These are phyloP conservation scores for Leptura quadrifasciata DNA, from an alignment of 2,888 invertebrate genomes.

Conservation along the genomic window DNA sequence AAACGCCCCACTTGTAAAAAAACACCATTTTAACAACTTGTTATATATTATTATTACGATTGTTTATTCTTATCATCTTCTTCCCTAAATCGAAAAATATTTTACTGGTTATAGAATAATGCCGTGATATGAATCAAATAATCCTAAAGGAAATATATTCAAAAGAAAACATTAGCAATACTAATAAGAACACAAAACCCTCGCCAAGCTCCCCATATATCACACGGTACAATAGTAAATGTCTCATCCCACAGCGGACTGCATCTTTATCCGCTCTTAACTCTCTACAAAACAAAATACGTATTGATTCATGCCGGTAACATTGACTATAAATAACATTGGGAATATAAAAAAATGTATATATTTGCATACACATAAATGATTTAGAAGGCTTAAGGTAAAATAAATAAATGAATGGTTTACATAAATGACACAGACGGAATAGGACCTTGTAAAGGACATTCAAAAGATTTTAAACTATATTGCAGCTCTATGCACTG, in stretches of 20 bases:
- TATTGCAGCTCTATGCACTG: constrained; percentile 11
- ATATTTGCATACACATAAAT: constrained; percentile 51
- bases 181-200: constrained; percentile 65
- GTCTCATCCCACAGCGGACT: constrained; percentile 64
- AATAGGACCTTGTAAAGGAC: constrained; percentile 44
- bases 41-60: too few species aligned
- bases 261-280: constrained; percentile 64
- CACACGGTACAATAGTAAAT: constrained; percentile 63
- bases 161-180: constrained; percentile 57
- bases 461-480: constrained; percentile 49
- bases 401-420: constrained; percentile 43
- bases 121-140: neutral
- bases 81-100: too few species aligned
- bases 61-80: too few species aligned
- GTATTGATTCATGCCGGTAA: constrained; percentile 65
- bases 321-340: constrained; percentile 56
- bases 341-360: constrained; percentile 31
- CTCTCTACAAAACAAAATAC: constrained; percentile 61
- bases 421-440: constrained; percentile 44
- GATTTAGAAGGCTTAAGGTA: constrained; percentile 53
- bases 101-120: too few species aligned
- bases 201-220: constrained; percentile 60
- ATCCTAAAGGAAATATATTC: neutral
- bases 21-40: too few species aligned
- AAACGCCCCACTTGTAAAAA: too few species aligned